These are phyloP conservation scores for Pseudochirops corinnae DNA, from an alignment of 2,797 vertebrate genomes.

Conservation along the genomic window DNA sequence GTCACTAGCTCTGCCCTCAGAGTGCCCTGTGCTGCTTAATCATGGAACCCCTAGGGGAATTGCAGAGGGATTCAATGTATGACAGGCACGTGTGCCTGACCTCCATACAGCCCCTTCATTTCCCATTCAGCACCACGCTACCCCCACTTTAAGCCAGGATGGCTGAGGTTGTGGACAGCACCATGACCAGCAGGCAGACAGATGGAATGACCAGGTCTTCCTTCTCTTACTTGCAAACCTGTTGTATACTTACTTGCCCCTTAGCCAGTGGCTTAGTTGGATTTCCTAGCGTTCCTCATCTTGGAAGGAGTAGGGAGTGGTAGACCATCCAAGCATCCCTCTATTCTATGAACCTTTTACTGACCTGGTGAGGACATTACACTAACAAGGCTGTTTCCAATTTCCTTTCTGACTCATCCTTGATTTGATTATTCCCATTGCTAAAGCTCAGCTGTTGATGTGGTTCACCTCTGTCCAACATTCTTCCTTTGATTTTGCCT, in stretches of 20 bases:
- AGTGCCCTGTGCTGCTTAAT: neutral
- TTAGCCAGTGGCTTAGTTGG: slow-evolving; percentile 66
- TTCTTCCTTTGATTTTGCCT: slow-evolving; percentile 37
- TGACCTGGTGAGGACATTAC: slow-evolving; percentile 50
- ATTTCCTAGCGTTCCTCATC: slow-evolving; percentile 63
- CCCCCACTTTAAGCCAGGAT: neutral
- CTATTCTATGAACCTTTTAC: slow-evolving; percentile 72
- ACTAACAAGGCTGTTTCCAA: slow-evolving; percentile 66
- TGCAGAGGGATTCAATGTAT: neutral
- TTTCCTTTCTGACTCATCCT: slow-evolving; percentile 68
- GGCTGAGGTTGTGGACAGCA: neutral
- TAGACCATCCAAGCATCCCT: slow-evolving; percentile 71
- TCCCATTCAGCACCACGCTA: neutral
- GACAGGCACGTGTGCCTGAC: neutral
- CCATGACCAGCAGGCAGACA: neutral
- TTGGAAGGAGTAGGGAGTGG: neutral
- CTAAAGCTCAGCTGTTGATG: slow-evolving; percentile 62
- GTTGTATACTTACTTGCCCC: slow-evolving; percentile 68
- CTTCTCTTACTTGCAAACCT: slow-evolving; percentile 64
- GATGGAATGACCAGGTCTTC: slow-evolving; percentile 11
- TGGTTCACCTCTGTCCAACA: slow-evolving; percentile 36
- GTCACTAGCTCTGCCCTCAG: too few species aligned
- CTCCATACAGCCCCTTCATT: neutral
- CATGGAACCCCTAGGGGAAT: neutral
- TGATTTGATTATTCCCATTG: slow-evolving; percentile 63